These are phyloP conservation scores for Bugula neritina DNA, from an alignment of 2,888 invertebrate species.

Conservation along the genomic window DNA sequence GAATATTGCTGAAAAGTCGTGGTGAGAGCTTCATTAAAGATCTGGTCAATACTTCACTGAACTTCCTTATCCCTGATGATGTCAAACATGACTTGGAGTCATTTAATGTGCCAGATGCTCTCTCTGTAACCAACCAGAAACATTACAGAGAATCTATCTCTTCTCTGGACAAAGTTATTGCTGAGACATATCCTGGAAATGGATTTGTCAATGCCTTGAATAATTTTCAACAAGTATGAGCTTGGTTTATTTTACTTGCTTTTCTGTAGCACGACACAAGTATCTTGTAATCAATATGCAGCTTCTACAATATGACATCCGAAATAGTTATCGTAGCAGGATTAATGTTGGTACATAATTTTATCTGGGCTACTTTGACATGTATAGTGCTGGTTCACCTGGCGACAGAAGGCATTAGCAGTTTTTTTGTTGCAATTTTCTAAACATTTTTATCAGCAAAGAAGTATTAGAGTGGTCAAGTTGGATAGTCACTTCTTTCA, in stretches of 20 bases:
- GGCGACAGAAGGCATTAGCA: no score
- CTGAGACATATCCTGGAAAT: neutral
- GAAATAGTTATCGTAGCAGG: neutral
- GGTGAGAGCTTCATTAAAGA: slow-evolving; percentile 8
- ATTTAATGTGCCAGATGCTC: slow-evolving; percentile 17
- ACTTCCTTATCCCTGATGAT: slow-evolving; percentile 7
- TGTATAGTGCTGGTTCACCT: no score
- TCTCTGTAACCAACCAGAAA: neutral
- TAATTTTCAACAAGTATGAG: neutral
- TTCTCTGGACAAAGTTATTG: neutral
- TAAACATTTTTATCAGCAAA: no score
- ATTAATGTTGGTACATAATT: neutral
- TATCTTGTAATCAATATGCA: neutral
- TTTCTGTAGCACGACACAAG: no score
- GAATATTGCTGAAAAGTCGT: neutral
- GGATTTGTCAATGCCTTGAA: neutral
- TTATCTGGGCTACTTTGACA: no score
- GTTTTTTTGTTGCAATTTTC: no score
- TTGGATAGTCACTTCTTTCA: no score
- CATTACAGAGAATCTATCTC: neutral
- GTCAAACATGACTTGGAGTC: neutral
- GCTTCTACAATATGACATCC: neutral
- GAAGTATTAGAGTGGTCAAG: no score
- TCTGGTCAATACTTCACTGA: neutral
- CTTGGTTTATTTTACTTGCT: no score